Evolutionary conservation across 1,140 invertebrate species (phyloP).

Genomic region (Babylonia areolata): DNA sequence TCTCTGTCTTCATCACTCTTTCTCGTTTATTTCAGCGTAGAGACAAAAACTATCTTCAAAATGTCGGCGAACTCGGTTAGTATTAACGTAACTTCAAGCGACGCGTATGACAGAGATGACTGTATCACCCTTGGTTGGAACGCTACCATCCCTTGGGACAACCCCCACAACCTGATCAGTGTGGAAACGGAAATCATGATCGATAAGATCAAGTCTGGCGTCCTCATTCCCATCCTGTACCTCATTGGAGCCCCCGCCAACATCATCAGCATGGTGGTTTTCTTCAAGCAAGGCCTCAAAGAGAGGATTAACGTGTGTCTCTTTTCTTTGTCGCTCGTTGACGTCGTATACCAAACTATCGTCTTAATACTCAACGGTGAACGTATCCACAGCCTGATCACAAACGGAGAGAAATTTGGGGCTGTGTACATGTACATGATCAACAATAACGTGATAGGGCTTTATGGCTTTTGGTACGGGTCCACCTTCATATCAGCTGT

Average conservation of each 20-base stretch:
- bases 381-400: not conserved
- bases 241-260: too few species aligned
- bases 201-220: not conserved
- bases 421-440: not conserved
- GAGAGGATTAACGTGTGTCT: too few species aligned
- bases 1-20: not conserved
- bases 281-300: too few species aligned
- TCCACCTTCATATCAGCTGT: not conserved
- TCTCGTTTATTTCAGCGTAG: not conserved
- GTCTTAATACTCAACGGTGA: not conserved
- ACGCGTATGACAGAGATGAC: too few species aligned
- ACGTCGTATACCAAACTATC: not conserved
- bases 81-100: too few species aligned
- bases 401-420: too few species aligned
- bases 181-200: not conserved
- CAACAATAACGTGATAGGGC: too few species aligned
- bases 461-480: too few species aligned
- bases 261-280: too few species aligned
- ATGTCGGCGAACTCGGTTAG: too few species aligned
- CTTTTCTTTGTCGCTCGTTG: not conserved
- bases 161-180: slow-evolving; percentile 11
- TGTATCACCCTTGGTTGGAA: not conserved
- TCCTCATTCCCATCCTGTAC: slow-evolving; percentile 15
- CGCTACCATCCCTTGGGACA: slow-evolving; percentile 16
- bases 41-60: too few species aligned